These are phyloP conservation scores for Pseudorhiza aurosa DNA, from an alignment of 30 jellyfish, hydroid and myxozoan species.

Conservation along the genomic window DNA sequence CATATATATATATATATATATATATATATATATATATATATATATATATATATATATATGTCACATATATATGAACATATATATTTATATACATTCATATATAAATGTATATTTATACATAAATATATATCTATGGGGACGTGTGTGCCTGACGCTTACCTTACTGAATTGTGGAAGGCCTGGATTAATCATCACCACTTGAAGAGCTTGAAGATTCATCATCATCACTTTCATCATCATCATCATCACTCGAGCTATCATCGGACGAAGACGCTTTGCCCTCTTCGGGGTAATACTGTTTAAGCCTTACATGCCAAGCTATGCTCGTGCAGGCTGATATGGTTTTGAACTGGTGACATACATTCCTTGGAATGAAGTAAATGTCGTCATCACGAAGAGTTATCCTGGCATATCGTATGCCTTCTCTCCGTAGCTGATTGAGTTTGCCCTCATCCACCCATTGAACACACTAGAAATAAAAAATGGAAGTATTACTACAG, in stretches of 20 bases:
- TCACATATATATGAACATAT: too few relatives aligned
- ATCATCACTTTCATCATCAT: slow-evolving; percentile 54
- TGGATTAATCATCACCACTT: not conserved
- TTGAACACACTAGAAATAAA: slow-evolving; percentile 93
- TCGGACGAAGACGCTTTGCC: slow-evolving; percentile 30
- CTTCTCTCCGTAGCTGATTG: slow-evolving; percentile 95
- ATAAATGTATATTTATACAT: not conserved
- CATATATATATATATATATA: slow-evolving; percentile 1
- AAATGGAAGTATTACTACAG: not conserved
- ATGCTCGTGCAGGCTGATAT: slow-evolving; percentile 94
- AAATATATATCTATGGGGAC: too few relatives aligned
- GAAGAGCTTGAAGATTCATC: slow-evolving; percentile 39
- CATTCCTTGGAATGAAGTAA: slow-evolving; percentile 95
- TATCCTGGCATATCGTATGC: slow-evolving; percentile 89
- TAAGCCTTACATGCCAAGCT: slow-evolving; percentile 98
- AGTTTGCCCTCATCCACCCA: slow-evolving; percentile 98
- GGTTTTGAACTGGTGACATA: slow-evolving; percentile 97
- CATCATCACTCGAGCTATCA: slow-evolving; percentile 42
- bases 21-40: not conserved
- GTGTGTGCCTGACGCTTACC: not conserved
- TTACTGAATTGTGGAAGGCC: not conserved
- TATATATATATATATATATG: not conserved
- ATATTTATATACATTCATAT: not conserved
- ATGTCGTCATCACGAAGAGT: slow-evolving; percentile 90
- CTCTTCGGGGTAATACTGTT: slow-evolving; percentile 83